Evolutionary conservation across 2,888 invertebrate species (phyloP).

Genomic region (Carpatolechia fugitivella): DNA sequence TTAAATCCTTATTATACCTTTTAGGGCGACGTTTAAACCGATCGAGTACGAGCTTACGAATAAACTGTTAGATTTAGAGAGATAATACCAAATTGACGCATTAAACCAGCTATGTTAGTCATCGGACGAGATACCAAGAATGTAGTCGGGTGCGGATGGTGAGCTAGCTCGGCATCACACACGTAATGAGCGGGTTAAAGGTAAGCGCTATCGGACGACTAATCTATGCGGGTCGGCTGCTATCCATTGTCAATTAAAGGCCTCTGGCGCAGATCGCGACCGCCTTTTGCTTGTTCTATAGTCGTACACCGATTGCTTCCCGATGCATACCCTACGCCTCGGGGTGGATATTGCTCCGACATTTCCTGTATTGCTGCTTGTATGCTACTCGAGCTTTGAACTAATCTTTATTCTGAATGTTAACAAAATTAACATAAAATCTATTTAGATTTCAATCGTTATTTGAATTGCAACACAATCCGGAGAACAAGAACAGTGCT

Average conservation of each 20-base stretch:
- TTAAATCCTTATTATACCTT: constrained; percentile 40
- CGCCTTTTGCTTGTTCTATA: constrained; percentile 71
- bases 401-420: constrained; percentile 58
- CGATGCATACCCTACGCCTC: constrained; percentile 65
- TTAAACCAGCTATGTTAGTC: constrained; percentile 37
- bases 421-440: constrained; percentile 66
- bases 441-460: constrained; percentile 58
- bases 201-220: constrained; percentile 49
- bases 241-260: constrained; percentile 73
- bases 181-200: constrained; percentile 58
- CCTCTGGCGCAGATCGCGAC: constrained; percentile 60
- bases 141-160: not conserved
- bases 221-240: constrained; percentile 56
- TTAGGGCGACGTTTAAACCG: constrained; percentile 35
- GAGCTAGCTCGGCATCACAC: constrained; percentile 27
- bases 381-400: constrained; percentile 48
- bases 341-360: constrained; percentile 63
- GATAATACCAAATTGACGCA: constrained; percentile 44
- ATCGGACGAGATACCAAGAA: constrained; percentile 24
- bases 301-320: constrained; percentile 64
- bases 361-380: constrained; percentile 71
- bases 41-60: constrained; percentile 31
- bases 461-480: constrained; percentile 31
- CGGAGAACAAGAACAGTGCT: constrained; percentile 30
- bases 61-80: constrained; percentile 40